Percentiles rank a stretch among this genome's conserved stretches.
phyloP scores from a whole-genome alignment of 2,113 vertebrate genomes.

The Lophochroa leadbeateri region DNA sequence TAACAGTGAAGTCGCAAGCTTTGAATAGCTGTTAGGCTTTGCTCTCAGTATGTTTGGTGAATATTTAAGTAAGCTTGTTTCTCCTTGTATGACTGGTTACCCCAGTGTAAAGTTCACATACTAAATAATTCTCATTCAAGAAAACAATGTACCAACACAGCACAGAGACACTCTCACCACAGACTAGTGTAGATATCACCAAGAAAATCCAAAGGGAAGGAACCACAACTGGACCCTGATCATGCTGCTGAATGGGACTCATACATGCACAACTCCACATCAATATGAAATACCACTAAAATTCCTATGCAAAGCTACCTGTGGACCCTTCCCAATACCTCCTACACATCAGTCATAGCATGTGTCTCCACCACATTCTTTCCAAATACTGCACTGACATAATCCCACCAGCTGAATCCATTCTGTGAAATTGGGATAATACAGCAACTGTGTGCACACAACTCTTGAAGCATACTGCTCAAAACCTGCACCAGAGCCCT shows the following conservation, averaged over 20 bases:
- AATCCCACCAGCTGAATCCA: neutral
- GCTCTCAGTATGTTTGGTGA: neutral
- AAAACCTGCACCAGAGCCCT: neutral
- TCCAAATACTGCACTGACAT: neutral
- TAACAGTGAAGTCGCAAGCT: neutral
- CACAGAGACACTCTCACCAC: neutral
- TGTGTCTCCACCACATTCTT: neutral
- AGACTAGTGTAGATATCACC: neutral
- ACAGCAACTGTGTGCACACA: neutral
- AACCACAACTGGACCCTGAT: neutral
- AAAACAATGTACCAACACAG: neutral
- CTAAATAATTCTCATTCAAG: neutral
- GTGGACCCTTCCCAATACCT: neutral
- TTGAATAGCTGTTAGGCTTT: neutral
- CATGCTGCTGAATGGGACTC: neutral
- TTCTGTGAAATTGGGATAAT: neutral
- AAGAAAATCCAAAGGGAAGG: neutral
- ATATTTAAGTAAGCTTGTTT: neutral
- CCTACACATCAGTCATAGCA: neutral
- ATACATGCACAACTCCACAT: fast-evolving
- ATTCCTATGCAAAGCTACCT: neutral
- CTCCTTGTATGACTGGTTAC: neutral
- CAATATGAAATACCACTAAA: neutral
- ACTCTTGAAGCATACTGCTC: neutral
- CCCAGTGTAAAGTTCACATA: neutral